phyloP scores from a whole-genome alignment of 2,797 vertebrate species.

The Prionace glauca region DNA sequence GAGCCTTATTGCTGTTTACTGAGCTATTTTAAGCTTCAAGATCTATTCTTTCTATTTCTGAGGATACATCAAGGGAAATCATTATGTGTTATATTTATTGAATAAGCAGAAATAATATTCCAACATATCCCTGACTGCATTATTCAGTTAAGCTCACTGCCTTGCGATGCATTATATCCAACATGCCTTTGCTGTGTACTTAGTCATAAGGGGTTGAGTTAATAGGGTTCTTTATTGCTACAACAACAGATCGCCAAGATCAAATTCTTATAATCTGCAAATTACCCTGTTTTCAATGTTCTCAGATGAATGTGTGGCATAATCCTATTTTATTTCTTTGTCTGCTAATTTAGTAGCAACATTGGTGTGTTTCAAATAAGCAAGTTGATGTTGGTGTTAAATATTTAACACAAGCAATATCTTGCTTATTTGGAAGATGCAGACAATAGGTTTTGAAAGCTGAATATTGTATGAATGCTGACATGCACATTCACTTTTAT shows the following conservation, averaged over 20 bases:
- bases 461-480: neutral
- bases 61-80: constrained; percentile 16
- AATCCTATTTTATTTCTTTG: neutral
- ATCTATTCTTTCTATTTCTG: neutral
- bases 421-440: neutral
- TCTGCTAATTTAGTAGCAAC: neutral
- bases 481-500: neutral
- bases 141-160: neutral
- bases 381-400: neutral
- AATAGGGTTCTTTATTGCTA: neutral
- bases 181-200: neutral
- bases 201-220: neutral
- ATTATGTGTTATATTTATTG: neutral
- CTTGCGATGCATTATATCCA: neutral
- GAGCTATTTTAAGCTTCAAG: constrained; percentile 1
- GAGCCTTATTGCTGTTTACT: neutral
- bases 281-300: constrained; percentile 19
- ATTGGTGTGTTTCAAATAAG: neutral
- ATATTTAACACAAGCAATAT: neutral
- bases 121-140: neutral
- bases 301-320: neutral
- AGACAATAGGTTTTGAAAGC: neutral
- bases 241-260: neutral
- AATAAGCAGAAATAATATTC: constrained; percentile 18
- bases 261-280: neutral